Evolutionary conservation across 2,797 vertebrate genomes (phyloP).

Genomic region (Apogon talboti): DNA sequence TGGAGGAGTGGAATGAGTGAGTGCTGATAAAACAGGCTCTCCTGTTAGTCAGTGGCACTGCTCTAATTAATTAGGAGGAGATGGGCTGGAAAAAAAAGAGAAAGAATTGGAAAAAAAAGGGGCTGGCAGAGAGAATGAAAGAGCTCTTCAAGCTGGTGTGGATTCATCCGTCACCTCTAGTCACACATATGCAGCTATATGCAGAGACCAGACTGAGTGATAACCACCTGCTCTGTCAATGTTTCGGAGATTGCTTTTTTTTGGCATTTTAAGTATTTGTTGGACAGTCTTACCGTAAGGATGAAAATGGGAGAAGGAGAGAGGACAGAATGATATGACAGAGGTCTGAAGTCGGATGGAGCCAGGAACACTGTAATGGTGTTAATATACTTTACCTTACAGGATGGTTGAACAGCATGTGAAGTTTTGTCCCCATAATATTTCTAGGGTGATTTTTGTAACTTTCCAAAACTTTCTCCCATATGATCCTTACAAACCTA

Average conservation of each 20-base stretch:
- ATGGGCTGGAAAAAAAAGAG: conserved; percentile 64
- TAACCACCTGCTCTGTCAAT: conserved; percentile 25
- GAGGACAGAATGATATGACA: not conserved
- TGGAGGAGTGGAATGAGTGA: conserved; percentile 78
- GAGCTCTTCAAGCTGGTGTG: conserved; percentile 52
- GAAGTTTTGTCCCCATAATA: not conserved
- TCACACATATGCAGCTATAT: conserved; percentile 20
- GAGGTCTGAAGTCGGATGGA: conserved; percentile 17
- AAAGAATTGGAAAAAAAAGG: conserved; percentile 45
- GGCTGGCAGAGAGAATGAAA: conserved; percentile 51
- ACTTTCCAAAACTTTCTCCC: not conserved
- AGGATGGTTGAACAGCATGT: not conserved
- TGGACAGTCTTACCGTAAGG: not conserved
- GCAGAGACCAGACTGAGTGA: conserved; percentile 29
- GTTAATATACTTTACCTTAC: not conserved
- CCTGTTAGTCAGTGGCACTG: conserved; percentile 85
- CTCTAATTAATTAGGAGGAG: conserved; percentile 97
- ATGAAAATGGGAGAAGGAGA: conserved; percentile 8
- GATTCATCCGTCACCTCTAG: conserved; percentile 51
- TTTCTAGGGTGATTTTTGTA: not conserved
- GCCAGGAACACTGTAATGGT: not conserved
- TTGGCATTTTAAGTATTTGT: conserved; percentile 8
- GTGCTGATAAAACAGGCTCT: conserved; percentile 94
- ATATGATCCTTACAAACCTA: no score
- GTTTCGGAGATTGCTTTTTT: conserved; percentile 22